Conservation (phyloP, 1,140 invertebrate species). For the Cephus cinctus region DNA sequence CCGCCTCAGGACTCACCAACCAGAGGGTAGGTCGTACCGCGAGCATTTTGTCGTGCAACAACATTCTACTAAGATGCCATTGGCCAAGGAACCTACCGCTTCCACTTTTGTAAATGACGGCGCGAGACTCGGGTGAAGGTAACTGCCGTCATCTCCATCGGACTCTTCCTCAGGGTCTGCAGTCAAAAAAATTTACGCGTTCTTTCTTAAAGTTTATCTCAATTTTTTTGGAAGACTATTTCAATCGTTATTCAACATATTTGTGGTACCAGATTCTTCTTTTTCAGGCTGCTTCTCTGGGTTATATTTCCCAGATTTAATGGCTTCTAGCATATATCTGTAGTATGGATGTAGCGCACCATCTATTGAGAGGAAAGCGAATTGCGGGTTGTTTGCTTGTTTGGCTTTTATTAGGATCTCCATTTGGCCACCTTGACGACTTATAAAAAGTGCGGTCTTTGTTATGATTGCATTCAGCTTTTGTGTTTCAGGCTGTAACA, state of each 20-base stretch:
- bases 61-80: slow-evolving; percentile 3
- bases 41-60: slow-evolving; percentile 13
- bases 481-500: slow-evolving; percentile 83
- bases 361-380: slow-evolving; percentile 89
- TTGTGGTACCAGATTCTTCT: slow-evolving; percentile 53
- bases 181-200: slow-evolving; percentile 35
- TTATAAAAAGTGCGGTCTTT: slow-evolving; percentile 94
- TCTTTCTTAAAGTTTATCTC: slow-evolving; percentile 29
- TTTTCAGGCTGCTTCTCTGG: slow-evolving; percentile 59
- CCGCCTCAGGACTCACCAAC: slow-evolving; percentile 19
- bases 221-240: slow-evolving; percentile 31
- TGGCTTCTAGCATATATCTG: slow-evolving; percentile 75
- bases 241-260: slow-evolving; percentile 31
- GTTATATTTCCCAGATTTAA: slow-evolving; percentile 80
- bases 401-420: slow-evolving; percentile 98
- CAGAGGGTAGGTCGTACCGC: slow-evolving; percentile 9
- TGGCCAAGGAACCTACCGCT: slow-evolving; percentile 56
- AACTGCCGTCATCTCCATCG: slow-evolving; percentile 65
- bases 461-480: slow-evolving; percentile 95
- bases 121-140: slow-evolving; percentile 80
- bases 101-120: slow-evolving; percentile 55
- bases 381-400: slow-evolving; percentile 90
- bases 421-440: slow-evolving; percentile 93
- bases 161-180: slow-evolving; percentile 54
- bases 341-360: slow-evolving; percentile 88